These are phyloP conservation scores for Lamproptera curius DNA, from an alignment of 2,888 invertebrate species.

Conservation along the genomic window DNA sequence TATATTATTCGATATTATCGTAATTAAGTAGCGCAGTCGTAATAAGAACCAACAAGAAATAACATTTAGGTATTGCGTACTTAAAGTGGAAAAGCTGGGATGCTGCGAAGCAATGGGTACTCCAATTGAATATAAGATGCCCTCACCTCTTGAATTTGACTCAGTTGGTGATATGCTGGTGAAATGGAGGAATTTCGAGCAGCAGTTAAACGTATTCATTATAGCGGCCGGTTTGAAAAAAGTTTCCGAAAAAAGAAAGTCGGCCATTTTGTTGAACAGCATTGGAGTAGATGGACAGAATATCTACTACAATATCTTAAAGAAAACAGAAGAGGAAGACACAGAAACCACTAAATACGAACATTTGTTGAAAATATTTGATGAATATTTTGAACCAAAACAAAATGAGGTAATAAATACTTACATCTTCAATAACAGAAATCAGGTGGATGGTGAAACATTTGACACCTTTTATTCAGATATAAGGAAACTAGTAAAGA, in stretches of 20 bases:
- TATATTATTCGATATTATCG: no score
- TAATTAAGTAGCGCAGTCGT: no score
- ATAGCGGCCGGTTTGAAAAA: background rate
- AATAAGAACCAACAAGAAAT: no score
- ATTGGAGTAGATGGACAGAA: background rate
- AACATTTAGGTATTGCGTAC: no score
- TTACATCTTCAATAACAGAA: conserved; percentile 1
- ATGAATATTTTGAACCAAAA: background rate
- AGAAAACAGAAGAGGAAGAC: no score
- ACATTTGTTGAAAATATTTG: background rate
- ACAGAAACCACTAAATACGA: background rate
- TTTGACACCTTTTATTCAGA: background rate
- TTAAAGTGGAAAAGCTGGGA: no score
- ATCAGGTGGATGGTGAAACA: background rate
- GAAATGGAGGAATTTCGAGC: background rate
- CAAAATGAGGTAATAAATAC: background rate
- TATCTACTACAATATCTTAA: background rate
- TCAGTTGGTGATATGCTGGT: background rate
- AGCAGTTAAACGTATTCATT: background rate
- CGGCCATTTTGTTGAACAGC: background rate
- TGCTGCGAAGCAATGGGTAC: no score
- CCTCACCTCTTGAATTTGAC: background rate
- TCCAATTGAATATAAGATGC: no score
- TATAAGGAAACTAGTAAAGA: conserved; percentile 1
- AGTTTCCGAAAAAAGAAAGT: background rate